These are phyloP conservation scores for Orthosia gracilis DNA, from an alignment of 2,888 invertebrate species.

Conservation along the genomic window DNA sequence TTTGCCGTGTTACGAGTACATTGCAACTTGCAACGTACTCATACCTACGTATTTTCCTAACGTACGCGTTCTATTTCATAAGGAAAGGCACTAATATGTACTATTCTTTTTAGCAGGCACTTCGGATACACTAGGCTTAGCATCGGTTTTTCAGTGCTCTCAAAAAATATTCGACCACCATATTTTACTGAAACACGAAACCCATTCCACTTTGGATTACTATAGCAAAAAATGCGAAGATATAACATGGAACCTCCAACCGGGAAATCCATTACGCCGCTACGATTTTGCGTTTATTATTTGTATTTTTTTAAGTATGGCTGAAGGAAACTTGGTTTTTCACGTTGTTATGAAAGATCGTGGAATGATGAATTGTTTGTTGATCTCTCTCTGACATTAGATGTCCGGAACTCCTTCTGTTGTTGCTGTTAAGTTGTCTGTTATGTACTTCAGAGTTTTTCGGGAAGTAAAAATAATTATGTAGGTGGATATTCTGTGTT, in stretches of 20 bases:
- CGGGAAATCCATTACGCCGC: conserved; percentile 67
- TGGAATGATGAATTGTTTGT: conserved; percentile 77
- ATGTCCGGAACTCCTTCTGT: conserved; percentile 40
- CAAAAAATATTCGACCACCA: conserved; percentile 31
- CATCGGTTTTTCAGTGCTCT: neutral
- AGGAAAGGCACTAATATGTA: neutral
- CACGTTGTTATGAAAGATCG: conserved; percentile 70
- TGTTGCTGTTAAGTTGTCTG: conserved; percentile 40
- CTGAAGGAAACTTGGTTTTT: conserved; percentile 68
- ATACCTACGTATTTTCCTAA: neutral
- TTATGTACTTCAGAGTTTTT: conserved; percentile 21
- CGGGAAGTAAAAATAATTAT: neutral
- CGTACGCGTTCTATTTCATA: neutral
- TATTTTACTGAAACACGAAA: conserved; percentile 31
- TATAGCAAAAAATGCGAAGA: conserved; percentile 43
- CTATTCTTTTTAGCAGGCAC: neutral
- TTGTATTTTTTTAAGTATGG: conserved; percentile 65
- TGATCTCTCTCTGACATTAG: conserved; percentile 66
- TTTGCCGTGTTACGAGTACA: neutral
- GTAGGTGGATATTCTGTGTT: conserved; percentile 2
- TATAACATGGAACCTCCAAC: conserved; percentile 44
- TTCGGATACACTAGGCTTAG: neutral
- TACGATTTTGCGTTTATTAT: conserved; percentile 56
- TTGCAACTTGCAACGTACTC: neutral
- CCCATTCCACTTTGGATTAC: conserved; percentile 47